Percentiles rank a stretch among this genome's conserved stretches.
These are phyloP conservation scores for Mustela lutreola DNA, from an alignment of 2,113 vertebrate genomes.

Conservation along the genomic window DNA sequence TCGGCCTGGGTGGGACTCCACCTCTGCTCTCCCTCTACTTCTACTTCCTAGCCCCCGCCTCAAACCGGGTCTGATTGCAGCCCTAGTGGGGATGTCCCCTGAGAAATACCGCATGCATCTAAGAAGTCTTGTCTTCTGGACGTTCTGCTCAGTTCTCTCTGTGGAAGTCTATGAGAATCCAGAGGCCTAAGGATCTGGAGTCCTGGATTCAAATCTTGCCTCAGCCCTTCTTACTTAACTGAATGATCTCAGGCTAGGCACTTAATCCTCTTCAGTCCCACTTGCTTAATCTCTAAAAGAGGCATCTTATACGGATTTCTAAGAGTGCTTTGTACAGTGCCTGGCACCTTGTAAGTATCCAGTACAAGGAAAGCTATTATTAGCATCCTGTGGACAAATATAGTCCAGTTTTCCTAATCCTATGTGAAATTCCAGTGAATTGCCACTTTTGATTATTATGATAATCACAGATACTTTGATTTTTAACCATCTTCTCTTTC, in stretches of 20 bases:
- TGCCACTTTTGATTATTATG: conserved; percentile 1
- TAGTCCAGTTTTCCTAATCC: not conserved
- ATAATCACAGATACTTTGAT: not conserved
- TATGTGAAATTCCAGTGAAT: not conserved
- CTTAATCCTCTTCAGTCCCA: not conserved
- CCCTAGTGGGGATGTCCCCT: not conserved
- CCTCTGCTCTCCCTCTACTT: not conserved
- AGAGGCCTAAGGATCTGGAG: not conserved
- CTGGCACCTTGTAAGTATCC: not conserved
- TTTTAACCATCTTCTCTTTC: conserved; percentile 10
- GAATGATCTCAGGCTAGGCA: not conserved
- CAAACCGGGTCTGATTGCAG: not conserved
- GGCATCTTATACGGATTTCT: conserved; percentile 1
- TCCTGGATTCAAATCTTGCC: not conserved
- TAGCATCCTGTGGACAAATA: not conserved
- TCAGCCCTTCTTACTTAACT: not conserved
- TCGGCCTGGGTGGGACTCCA: not conserved
- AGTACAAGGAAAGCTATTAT: conserved; percentile 1
- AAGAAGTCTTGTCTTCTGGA: not conserved
- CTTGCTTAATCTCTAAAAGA: not conserved
- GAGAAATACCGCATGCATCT: not conserved
- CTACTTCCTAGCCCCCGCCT: not conserved
- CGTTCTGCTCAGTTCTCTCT: not conserved
- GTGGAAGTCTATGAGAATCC: not conserved
- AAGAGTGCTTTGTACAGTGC: not conserved